A percentile compares a stretch with the other conserved stretches of the same genome.
phyloP scores from a whole-genome alignment of 2,888 invertebrate species.

The Mesorhabditis belari region DNA sequence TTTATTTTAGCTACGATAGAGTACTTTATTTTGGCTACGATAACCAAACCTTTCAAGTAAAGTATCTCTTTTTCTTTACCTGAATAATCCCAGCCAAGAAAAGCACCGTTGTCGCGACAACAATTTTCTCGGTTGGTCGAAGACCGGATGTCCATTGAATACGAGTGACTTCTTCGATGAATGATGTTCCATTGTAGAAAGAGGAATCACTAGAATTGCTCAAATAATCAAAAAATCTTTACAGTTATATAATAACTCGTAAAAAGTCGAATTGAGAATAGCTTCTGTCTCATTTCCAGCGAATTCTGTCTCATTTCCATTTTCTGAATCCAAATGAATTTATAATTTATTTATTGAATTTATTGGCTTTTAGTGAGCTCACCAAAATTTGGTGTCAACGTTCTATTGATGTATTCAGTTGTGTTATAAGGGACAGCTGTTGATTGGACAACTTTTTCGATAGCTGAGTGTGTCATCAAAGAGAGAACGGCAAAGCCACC shows the following conservation, averaged over 20 bases:
- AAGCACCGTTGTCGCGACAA: constrained; percentile 47
- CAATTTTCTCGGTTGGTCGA: constrained; percentile 32
- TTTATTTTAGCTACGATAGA: no score
- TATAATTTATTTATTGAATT: not conserved
- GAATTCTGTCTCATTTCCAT: not conserved
- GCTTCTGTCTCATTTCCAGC: not conserved
- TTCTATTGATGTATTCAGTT: constrained; percentile 25
- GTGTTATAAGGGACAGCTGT: constrained; percentile 26
- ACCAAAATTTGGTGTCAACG: constrained; percentile 1
- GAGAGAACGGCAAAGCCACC: constrained; percentile 50
- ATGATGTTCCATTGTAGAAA: constrained; percentile 26
- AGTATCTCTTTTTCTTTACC: no score
- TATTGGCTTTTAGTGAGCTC: not conserved
- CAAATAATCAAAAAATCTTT: no score
- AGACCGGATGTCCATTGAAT: constrained; percentile 25
- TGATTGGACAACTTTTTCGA: constrained; percentile 39
- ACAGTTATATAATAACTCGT: no score
- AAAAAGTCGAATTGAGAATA: not conserved
- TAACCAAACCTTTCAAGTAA: no score
- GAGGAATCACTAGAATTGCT: no score
- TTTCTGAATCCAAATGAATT: constrained; percentile 1
- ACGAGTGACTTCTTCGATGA: constrained; percentile 22
- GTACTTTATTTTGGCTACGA: no score
- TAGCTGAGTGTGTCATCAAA: constrained; percentile 46
- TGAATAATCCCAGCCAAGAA: constrained; percentile 46